These are phyloP conservation scores for Callimico goeldii DNA, from an alignment of 2,797 vertebrate genomes.

Conservation along the genomic window DNA sequence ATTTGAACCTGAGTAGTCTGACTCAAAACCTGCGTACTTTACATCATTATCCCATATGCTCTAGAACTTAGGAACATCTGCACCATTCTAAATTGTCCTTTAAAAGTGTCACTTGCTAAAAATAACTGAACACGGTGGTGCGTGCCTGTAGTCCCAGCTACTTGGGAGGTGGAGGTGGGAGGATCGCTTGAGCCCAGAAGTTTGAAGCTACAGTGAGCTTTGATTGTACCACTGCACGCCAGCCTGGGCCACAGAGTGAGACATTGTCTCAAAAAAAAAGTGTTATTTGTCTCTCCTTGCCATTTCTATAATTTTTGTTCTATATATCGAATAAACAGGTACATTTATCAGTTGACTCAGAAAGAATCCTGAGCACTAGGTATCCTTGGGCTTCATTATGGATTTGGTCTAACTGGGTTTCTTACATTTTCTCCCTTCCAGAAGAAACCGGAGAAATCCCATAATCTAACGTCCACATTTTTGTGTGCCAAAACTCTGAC, in stretches of 20 bases:
- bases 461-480: neutral
- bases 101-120: neutral
- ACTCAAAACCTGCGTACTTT: neutral
- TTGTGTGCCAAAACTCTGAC: neutral
- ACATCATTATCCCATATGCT: neutral
- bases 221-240: neutral
- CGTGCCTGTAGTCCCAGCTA: neutral
- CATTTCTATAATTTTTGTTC: neutral
- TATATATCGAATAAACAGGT: neutral
- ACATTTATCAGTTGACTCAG: neutral
- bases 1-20: neutral
- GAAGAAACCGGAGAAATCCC: neutral
- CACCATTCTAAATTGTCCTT: neutral
- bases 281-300: neutral
- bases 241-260: neutral
- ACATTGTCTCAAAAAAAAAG: neutral
- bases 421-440: neutral
- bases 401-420: neutral
- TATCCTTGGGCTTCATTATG: neutral
- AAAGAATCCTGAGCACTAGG: neutral
- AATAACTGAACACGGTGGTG: neutral
- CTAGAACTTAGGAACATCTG: neutral
- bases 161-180: neutral
- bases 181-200: neutral
- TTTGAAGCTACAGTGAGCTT: neutral